Evolutionary conservation across 2,888 invertebrate genomes (phyloP).

Genomic region (Nomada goodeniana): DNA sequence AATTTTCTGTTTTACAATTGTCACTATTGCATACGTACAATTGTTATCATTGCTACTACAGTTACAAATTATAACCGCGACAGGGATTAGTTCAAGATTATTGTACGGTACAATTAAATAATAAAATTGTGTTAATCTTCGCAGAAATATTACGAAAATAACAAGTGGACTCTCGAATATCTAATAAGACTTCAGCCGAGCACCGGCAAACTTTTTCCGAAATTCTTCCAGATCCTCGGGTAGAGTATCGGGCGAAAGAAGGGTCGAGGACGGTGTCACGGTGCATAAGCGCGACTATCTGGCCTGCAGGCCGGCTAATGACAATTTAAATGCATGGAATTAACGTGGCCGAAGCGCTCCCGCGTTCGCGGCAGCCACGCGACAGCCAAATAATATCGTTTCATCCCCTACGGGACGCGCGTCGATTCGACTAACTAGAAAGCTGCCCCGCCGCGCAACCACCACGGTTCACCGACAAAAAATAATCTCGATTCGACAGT

Average conservation of each 20-base stretch:
- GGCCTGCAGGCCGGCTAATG: constrained; percentile 66
- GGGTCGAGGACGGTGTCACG: constrained; percentile 39
- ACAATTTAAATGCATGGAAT: constrained; percentile 77
- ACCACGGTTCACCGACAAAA: constrained; percentile 65
- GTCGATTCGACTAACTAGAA: constrained; percentile 73
- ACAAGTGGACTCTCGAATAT: no score
- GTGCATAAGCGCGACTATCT: constrained; percentile 45
- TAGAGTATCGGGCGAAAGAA: constrained; percentile 13
- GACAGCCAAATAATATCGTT: constrained; percentile 71
- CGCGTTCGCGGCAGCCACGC: constrained; percentile 36
- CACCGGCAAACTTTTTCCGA: neutral
- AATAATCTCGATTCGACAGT: constrained; percentile 62
- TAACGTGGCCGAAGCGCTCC: constrained; percentile 63
- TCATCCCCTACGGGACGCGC: constrained; percentile 62
- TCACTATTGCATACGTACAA: no score
- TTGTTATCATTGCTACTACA: no score
- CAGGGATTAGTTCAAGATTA: no score
- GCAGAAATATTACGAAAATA: no score
- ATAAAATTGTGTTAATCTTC: no score
- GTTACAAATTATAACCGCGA: no score
- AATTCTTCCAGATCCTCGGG: neutral
- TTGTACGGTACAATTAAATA: no score
- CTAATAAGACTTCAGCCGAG: no score
- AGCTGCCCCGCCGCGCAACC: constrained; percentile 60
- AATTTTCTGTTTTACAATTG: no score